Base-by-base conservation (phyloP, 2,113 vertebrate species). In the Bos taurus region DNA sequence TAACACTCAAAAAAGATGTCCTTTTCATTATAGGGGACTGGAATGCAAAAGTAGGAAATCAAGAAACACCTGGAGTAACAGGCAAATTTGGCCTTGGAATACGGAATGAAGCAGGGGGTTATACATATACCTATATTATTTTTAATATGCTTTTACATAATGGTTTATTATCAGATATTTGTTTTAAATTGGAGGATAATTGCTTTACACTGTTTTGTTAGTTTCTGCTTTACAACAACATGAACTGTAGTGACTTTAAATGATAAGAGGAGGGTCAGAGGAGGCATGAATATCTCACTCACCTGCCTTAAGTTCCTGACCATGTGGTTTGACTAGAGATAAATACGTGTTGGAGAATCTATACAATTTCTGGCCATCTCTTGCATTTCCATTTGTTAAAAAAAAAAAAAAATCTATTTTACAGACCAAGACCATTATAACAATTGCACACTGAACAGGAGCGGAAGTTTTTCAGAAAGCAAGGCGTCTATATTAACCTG, bases 211-310 rank as follows among this genome's bases (percentile, higher is more conserved):
- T 43, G 71, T 25, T 43, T 6, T 43, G 36, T 26, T 77, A 26
- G 5, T 43, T 77, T 77, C 21, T 77, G 11, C 40, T 43, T 6
- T 43, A 43, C 21, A 77, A 43, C 36, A 74, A 77, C 36, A 26
- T 43, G 71, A 26, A 77, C 36, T 77, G 23, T 36, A 43, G 71
- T 43, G 6, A 23, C 4, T 83, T 82, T 50, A 19, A 77, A 9
- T 16, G 54, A 43, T 6, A 12, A 64, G 4, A 8, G 28, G 33
- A 19, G 3, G 0, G 4, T 2, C 6, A 83, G 15, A 78, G 12
- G 6, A 82, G 10, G 6, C 28, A 36, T 25, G 6, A 6, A 9
- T 2, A 10, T 1, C 14, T 59, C 40, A 57, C 21, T 26, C 12
- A 21, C 23, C 10, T 48, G 30, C 7, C 7, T 3, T 86, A 16